Evolutionary conservation across 2,888 invertebrate genomes (phyloP).

Genomic region (Poecilus cupreus): DNA sequence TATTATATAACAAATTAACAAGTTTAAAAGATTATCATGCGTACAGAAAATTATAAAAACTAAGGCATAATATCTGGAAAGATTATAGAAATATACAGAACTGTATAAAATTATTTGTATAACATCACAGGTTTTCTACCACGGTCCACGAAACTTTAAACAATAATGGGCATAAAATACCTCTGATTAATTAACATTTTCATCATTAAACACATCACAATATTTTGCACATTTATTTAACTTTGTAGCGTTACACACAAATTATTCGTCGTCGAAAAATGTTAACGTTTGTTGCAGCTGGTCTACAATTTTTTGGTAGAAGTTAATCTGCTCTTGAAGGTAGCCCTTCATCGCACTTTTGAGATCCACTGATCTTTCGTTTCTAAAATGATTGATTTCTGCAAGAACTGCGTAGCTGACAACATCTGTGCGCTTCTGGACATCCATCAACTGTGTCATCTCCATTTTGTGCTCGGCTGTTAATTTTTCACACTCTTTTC

Average conservation of each 20-base stretch:
- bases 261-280: slow-evolving; percentile 73
- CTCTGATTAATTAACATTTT: too few relatives aligned
- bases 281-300: slow-evolving; percentile 81
- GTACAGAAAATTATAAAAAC: slow-evolving; percentile 36
- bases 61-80: slow-evolving; percentile 38
- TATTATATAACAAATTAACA: slow-evolving; percentile 45
- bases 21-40: slow-evolving; percentile 27
- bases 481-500: slow-evolving; percentile 89
- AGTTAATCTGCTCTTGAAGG: slow-evolving; percentile 90
- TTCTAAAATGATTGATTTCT: slow-evolving; percentile 95
- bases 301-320: slow-evolving; percentile 90
- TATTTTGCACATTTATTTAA: neutral
- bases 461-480: slow-evolving; percentile 89
- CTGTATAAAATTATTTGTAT: slow-evolving; percentile 24
- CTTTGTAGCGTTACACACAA: slow-evolving; percentile 59
- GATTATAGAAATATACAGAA: slow-evolving; percentile 17
- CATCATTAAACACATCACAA: slow-evolving; percentile 26
- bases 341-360: slow-evolving; percentile 90
- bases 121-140: slow-evolving; percentile 51
- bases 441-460: slow-evolving; percentile 85
- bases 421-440: slow-evolving; percentile 89
- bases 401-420: slow-evolving; percentile 95
- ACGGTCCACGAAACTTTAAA: neutral
- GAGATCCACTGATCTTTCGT: slow-evolving; percentile 89
- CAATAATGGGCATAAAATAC: neutral